These are phyloP conservation scores for Pachyuromys duprasi DNA, from an alignment of 2,797 vertebrate genomes.

Conservation along the genomic window DNA sequence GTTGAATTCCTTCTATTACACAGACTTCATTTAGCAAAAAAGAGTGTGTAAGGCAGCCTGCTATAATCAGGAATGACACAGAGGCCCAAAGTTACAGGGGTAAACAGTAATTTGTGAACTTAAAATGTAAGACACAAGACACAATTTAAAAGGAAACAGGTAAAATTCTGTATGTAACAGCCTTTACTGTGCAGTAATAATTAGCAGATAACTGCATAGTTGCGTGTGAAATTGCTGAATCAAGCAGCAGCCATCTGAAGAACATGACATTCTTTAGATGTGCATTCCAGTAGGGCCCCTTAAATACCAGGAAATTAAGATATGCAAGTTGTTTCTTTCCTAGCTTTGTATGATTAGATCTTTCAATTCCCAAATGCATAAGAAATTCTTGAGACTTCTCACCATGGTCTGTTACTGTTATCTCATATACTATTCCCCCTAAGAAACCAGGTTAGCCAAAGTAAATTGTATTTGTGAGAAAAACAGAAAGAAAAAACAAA, in stretches of 20 bases:
- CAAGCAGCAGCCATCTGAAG: constrained; percentile 52
- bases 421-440: constrained; percentile 86
- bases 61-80: background rate
- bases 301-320: constrained; percentile 51
- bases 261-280: background rate
- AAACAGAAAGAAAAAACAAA: background rate
- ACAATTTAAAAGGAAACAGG: background rate
- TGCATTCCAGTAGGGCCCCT: constrained; percentile 1
- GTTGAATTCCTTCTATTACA: background rate
- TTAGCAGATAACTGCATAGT: background rate
- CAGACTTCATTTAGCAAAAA: background rate
- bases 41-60: background rate
- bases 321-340: constrained; percentile 21
- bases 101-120: background rate
- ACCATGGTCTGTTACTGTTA: constrained; percentile 81
- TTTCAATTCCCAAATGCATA: constrained; percentile 22
- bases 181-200: background rate
- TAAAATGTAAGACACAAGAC: background rate
- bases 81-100: background rate
- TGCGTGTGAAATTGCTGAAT: constrained; percentile 76
- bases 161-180: background rate
- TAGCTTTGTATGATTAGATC: constrained; percentile 21
- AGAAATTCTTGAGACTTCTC: constrained; percentile 78
- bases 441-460: constrained; percentile 81
- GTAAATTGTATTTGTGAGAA: constrained; percentile 45